Base-by-base conservation (phyloP, 2,113 vertebrate species). In the Plestiodon gilberti region DNA sequence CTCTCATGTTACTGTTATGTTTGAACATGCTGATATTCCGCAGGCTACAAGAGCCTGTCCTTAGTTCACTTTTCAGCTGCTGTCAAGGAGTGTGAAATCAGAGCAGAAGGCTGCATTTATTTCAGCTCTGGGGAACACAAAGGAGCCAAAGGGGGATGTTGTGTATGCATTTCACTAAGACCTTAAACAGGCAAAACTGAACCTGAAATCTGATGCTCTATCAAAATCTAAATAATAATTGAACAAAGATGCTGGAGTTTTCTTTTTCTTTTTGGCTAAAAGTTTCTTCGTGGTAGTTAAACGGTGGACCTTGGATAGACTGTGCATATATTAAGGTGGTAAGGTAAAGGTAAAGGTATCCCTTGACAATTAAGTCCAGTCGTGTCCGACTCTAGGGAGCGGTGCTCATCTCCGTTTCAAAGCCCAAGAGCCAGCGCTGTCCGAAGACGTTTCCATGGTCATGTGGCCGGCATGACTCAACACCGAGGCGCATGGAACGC, bases 161-260 rank as follows among this genome's bases (percentile, higher is more conserved):
- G 7, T 62, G 15, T 64, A 52, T 71, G 7, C 1, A 2, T 87
- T 88, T 81, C n/a, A 62, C 73, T 65, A 71, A 69, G 25, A 62
- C 71, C 74, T n/a, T 10, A 2, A 77, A 86, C 74, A 88, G 10
- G 83, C 28, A 73, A 62, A 84, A 67, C 33, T 28, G 28, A 78
- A 11, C 33, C 61, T 65, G 8, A 86, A 88, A 3, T n/a, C 55
- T 78, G 52, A 52, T n/a, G 38, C n/a, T 67, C 23, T 76, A 4
- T 1, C 71, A 55, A 86, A 86, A 55, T n/a, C 25, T 20, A 70
- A 82, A n/a, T 43, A 28, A 90, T 87, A 90, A 64, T 1, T 57
- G 67, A 87, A 86, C 18, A 25, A 89, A 85, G 59, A 67, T 0
- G 33, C n/a, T 11, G 81, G 13, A 20, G 80, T 77, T 79, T 22